Conservation (phyloP, 2,113 vertebrate genomes). For the Ranitomeya variabilis region DNA sequence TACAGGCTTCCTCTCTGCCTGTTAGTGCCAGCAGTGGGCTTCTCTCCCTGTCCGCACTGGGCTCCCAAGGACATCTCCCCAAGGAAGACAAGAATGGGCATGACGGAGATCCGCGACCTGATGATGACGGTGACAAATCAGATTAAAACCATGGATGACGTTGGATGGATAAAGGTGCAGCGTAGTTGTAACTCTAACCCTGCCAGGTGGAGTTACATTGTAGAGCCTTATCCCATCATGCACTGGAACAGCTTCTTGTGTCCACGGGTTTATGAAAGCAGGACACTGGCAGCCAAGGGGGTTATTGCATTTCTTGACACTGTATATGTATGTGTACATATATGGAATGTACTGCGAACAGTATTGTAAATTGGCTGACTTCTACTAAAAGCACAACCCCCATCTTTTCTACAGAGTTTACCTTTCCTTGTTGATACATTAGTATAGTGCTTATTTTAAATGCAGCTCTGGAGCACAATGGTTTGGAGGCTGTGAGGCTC, state of each 20-base stretch:
- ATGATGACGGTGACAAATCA: slow-evolving; percentile 91
- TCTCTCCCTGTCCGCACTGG: slow-evolving; percentile 91
- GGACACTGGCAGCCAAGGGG: slow-evolving; percentile 42
- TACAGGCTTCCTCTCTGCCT: slow-evolving; percentile 85
- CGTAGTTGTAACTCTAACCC: slow-evolving; percentile 38
- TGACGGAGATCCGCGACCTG: slow-evolving; percentile 83
- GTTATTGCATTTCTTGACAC: slow-evolving; percentile 39
- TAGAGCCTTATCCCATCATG: slow-evolving; percentile 52
- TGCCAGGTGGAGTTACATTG: slow-evolving; percentile 28
- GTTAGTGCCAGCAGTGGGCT: slow-evolving; percentile 90
- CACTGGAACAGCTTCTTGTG: slow-evolving; percentile 41
- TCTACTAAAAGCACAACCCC: slow-evolving; percentile 53
- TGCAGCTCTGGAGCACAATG: background rate
- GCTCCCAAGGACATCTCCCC: slow-evolving; percentile 87
- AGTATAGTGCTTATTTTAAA: slow-evolving; percentile 21
- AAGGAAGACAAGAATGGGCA: slow-evolving; percentile 95
- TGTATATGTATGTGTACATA: slow-evolving; percentile 32
- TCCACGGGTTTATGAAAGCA: slow-evolving; percentile 36
- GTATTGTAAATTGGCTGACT: slow-evolving; percentile 54
- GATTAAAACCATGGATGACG: slow-evolving; percentile 75
- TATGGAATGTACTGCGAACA: slow-evolving; percentile 45
- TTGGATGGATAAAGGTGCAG: slow-evolving; percentile 26
- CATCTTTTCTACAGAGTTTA: slow-evolving; percentile 42
- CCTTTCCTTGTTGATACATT: slow-evolving; percentile 26
- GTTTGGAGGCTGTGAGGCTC: slow-evolving; percentile 23